Evolutionary conservation across 2,113 vertebrate genomes (phyloP).

Genomic region (Scatophagus argus): DNA sequence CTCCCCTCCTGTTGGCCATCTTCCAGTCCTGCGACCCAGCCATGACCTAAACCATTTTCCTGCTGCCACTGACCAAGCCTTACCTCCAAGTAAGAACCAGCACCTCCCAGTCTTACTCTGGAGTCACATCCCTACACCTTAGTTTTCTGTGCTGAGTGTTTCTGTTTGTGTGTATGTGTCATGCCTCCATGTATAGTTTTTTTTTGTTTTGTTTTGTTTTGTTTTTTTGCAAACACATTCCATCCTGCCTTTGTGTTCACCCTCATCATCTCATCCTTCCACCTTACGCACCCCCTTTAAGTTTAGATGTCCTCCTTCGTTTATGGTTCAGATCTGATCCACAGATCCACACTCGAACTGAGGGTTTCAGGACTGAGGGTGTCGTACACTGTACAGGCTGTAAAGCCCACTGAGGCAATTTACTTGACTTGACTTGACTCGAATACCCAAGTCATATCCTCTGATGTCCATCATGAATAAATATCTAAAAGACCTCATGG

Average conservation of each 20-base stretch:
- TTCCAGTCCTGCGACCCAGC: slow-evolving; percentile 92
- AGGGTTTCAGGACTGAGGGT: too few species aligned
- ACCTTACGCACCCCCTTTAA: not conserved
- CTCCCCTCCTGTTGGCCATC: slow-evolving; percentile 90
- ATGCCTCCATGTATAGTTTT: slow-evolving; percentile 21
- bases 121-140: slow-evolving; percentile 53
- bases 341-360: too few species aligned
- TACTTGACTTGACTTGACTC: too few species aligned
- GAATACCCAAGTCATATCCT: too few species aligned
- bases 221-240: slow-evolving; percentile 15
- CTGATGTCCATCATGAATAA: too few species aligned
- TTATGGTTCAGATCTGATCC: not conserved
- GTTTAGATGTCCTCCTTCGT: slow-evolving; percentile 2
- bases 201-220: too few species aligned
- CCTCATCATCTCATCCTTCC: not conserved
- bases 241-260: slow-evolving; percentile 30
- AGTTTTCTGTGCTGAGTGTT: slow-evolving; percentile 19
- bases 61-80: slow-evolving; percentile 92
- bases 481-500: too few species aligned
- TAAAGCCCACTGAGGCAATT: too few species aligned
- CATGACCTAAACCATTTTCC: slow-evolving; percentile 94
- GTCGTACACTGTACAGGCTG: too few species aligned
- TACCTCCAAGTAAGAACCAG: slow-evolving; percentile 96
- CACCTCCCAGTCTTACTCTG: slow-evolving; percentile 69
- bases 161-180: slow-evolving; percentile 4